phyloP scores from a whole-genome alignment of 2,888 invertebrate species.

The Colostygia pectinataria region DNA sequence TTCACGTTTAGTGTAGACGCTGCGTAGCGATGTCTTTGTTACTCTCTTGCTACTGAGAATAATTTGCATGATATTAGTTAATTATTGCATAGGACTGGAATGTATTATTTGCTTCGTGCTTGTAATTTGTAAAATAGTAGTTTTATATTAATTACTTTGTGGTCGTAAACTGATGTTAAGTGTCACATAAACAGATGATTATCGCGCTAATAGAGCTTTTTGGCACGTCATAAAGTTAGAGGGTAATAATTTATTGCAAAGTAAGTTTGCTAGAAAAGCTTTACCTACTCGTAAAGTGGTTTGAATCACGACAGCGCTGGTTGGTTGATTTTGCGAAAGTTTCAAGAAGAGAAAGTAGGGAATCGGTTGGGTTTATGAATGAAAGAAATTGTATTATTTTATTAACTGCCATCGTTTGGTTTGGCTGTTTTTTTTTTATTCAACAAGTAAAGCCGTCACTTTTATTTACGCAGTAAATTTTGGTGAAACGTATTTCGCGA shows the following conservation, averaged over 20 bases:
- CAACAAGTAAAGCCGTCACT: conserved; percentile 4
- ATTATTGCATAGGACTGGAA: neutral
- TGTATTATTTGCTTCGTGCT: neutral
- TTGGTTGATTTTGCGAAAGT: neutral
- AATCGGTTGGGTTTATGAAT: conserved; percentile 4
- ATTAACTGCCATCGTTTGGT: neutral
- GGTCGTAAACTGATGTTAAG: conserved; percentile 2
- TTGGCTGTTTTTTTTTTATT: no score
- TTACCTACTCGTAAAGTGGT: neutral
- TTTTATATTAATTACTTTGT: conserved; percentile 7
- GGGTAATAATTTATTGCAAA: neutral
- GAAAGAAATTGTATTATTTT: no score
- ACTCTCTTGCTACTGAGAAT: neutral
- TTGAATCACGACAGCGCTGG: neutral
- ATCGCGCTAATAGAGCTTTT: neutral
- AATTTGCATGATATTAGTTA: neutral
- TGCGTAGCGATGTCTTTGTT: conserved; percentile 41
- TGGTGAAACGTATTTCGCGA: neutral
- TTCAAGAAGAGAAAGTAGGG: conserved; percentile 8
- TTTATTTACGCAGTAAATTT: neutral
- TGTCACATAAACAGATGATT: neutral
- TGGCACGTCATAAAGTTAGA: neutral
- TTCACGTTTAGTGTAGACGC: conserved; percentile 38
- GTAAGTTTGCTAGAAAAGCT: neutral
- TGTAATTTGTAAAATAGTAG: neutral